Conservation (phyloP, 2,888 invertebrate species). For the Drosophila macrospina region DNA sequence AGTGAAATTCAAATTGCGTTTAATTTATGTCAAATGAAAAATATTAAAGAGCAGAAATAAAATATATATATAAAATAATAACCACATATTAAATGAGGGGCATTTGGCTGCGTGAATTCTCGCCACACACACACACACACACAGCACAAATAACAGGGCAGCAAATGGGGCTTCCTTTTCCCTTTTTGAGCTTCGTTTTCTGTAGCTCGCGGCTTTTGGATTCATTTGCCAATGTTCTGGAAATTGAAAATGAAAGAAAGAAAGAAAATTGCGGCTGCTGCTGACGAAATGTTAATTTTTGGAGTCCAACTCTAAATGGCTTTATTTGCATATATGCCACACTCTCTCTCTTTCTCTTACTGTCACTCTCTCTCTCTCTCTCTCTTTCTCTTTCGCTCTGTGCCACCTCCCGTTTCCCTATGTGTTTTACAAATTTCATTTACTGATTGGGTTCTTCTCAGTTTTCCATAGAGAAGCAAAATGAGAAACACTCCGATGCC, state of each 20-base stretch:
- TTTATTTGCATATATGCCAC: conserved; percentile 52
- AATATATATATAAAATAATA: background rate
- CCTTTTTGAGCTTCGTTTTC: conserved; percentile 1
- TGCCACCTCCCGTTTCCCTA: background rate
- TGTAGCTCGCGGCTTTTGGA: conserved; percentile 20
- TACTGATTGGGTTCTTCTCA: conserved; percentile 44
- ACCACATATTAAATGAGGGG: too few relatives aligned
- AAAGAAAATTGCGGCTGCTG: conserved; percentile 27
- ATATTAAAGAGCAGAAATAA: conserved; percentile 2
- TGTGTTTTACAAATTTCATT: conserved; percentile 42
- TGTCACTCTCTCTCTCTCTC: background rate
- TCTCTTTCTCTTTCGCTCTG: background rate
- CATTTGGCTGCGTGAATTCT: background rate
- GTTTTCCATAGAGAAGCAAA: background rate
- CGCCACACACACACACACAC: background rate
- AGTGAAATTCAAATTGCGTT: too few relatives aligned
- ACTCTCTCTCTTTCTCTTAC: too few relatives aligned
- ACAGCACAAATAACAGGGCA: conserved; percentile 8
- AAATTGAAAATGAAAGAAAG: conserved; percentile 40
- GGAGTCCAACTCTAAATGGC: conserved; percentile 36
- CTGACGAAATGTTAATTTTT: conserved; percentile 60
- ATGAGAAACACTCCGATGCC: conserved; percentile 29
- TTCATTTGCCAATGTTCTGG: conserved; percentile 34
- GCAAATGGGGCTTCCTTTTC: conserved; percentile 18
- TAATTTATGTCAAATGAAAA: background rate